Base-by-base conservation (phyloP, 1,140 invertebrate species). In the Orius laevigatus region DNA sequence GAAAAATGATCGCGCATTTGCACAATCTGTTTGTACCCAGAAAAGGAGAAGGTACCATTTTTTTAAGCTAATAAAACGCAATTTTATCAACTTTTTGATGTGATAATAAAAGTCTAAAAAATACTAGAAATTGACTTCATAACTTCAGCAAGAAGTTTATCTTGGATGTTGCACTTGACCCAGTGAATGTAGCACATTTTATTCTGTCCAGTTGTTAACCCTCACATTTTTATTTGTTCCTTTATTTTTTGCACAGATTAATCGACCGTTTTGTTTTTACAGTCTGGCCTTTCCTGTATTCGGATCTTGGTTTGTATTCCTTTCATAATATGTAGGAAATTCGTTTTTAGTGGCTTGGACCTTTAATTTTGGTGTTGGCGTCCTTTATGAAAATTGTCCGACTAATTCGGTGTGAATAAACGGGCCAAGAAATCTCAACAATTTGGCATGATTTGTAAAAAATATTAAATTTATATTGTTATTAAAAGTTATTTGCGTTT, bases 1-100 rank as follows among this genome's bases (percentile, higher is more conserved):
- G 85, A 53, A 85, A 81, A 63, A 96, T 98, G 55, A 81, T 97
- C 18, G 76, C 79, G 43, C 92, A 96, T 67, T 78, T 97, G 50
- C 84, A 94, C 60, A 94, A 97, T 68, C 70, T 97, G 38, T 98
- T 97, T 69, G 79, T 93, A 35, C 92, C 92, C n/a, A 69, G 92
- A 41, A 80, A 82, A 61, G 84, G 84, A 57, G 84, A 90, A 76
- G 84, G 86, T 90, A 73, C 25, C 25, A n/a, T n/a, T n/a, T n/a
- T n/a, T n/a, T n/a, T n/a, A n/a, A n/a, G n/a, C n/a, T n/a, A n/a
- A n/a, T n/a, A n/a, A n/a, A n/a, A n/a, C n/a, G n/a, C n/a, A n/a
- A n/a, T n/a, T n/a, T n/a, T n/a, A n/a, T n/a, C n/a, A n/a, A n/a
- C n/a, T n/a, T n/a, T n/a, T n/a, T n/a, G n/a, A n/a, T n/a, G n/a